Evolutionary conservation across 2,888 invertebrate genomes (phyloP).

Genomic region (Mamestra brassicae): DNA sequence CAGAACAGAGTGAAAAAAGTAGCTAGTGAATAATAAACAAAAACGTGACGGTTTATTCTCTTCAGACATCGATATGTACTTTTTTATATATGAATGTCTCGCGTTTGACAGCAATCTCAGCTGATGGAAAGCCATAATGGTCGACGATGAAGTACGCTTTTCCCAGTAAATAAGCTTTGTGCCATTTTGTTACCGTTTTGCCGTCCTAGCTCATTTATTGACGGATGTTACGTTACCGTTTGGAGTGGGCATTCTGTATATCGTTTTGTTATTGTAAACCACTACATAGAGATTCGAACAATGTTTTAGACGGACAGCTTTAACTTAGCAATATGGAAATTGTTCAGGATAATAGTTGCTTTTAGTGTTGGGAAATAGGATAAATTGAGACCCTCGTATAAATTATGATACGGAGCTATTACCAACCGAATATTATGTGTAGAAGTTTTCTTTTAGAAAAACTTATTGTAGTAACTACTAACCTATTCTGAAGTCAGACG

Average conservation of each 20-base stretch:
- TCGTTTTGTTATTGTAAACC: not conserved
- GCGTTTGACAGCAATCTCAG: no score
- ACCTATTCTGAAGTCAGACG: no score
- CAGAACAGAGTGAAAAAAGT: no score
- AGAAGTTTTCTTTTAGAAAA: not conserved
- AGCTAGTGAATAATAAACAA: no score
- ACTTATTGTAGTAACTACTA: not conserved
- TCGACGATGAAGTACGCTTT: no score
- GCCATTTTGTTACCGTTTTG: no score
- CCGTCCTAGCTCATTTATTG: no score
- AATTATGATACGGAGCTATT: not conserved
- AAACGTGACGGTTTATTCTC: no score
- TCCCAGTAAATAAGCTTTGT: no score
- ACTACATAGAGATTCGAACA: not conserved
- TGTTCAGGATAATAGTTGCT: constrained; percentile 10
- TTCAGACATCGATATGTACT: no score
- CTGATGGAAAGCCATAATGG: no score
- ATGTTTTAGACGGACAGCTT: constrained; percentile 3
- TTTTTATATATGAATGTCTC: no score
- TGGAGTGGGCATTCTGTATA: not conserved
- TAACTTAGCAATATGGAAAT: constrained; percentile 29
- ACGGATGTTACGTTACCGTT: not conserved
- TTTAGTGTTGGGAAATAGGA: not conserved
- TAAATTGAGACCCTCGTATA: not conserved
- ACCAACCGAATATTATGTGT: not conserved